Percentiles rank a stretch among this genome's conserved stretches.
Conservation (phyloP, 2,888 invertebrate genomes). For the Cryptophagus acutangulus region DNA sequence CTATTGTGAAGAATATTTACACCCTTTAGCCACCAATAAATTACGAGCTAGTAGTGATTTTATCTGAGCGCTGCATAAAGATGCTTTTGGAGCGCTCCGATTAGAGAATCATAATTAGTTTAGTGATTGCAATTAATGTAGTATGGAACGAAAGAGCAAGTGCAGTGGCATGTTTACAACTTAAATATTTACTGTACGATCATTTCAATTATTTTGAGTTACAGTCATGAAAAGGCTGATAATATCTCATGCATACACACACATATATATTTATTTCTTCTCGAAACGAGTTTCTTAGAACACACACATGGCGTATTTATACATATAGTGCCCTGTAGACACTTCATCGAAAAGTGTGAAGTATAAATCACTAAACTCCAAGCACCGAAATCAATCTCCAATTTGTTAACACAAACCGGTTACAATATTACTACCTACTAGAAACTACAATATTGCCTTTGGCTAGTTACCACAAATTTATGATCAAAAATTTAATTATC, state of each 20-base stretch:
- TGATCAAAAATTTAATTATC: too few relatives aligned
- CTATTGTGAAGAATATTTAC: conserved; percentile 46
- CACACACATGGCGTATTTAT: conserved; percentile 2
- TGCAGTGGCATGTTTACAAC: conserved; percentile 5
- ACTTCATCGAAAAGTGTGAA: conserved; percentile 1
- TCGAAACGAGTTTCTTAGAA: background rate
- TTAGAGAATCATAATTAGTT: too few relatives aligned
- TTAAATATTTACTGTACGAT: conserved; percentile 4
- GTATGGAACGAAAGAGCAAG: too few relatives aligned
- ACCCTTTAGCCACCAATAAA: conserved; percentile 45
- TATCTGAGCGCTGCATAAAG: too few relatives aligned
- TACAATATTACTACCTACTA: too few relatives aligned
- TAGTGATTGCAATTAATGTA: too few relatives aligned
- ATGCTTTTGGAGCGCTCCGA: too few relatives aligned
- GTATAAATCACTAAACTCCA: background rate
- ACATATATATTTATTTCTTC: background rate
- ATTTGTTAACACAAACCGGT: conserved; percentile 1
- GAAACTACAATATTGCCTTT: too few relatives aligned
- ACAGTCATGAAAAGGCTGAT: conserved; percentile 2
- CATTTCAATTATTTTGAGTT: conserved; percentile 4
- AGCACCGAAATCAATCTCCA: background rate
- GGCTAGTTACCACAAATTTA: too few relatives aligned
- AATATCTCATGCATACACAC: background rate
- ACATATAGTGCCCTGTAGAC: too few relatives aligned
- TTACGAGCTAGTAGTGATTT: conserved; percentile 41